Base-by-base conservation (phyloP, 2,888 invertebrate species). In the Rhodophaea formosa region DNA sequence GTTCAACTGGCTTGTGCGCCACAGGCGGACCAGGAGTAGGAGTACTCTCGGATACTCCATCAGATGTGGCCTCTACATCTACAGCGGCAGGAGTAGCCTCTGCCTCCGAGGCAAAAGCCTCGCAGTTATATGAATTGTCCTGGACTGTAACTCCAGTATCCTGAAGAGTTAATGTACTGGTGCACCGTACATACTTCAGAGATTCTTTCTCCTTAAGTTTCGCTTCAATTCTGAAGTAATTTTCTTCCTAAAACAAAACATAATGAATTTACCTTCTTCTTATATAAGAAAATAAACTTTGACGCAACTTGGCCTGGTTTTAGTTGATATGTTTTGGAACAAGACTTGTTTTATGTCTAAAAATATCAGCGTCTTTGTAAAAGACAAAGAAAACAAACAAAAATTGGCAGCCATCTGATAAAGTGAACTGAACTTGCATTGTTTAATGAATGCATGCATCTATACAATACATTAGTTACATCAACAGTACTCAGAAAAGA, bases 151-250 rank as follows among this genome's bases (percentile, higher is more conserved):
- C 66, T 3, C 70, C 75, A 57, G 59, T 64, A 0, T 76, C 77
- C 7, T 63, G 69, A 0, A 69, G 56, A 29, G 84, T 80, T n/a
- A 89, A 54, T 7, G 70, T 77, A n/a, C 77, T 79, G 8, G 70
- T 70, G 62, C 91, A 91, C 71, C 75, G 81, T 1, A 86, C 60
- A 29, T 69, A 67, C 61, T 79, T 84, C 1, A 62, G 69, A 0
- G 59, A 61, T 15, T 80, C 77, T 17, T 70, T 57, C 56, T 82
- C 84, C 62, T 73, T 82, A n/a, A 91, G 52, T 43, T 67, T 75
- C 0, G 71, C 74, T 64, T 82, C 80, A 14, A 91, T 75, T 56
- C 73, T 65, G 64, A 80, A 83, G 45, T 64, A 64, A 51, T 75
- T 74, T 39, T 74, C 70, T 52, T 77, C 76, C 90, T 90, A 69